These are phyloP conservation scores for Neolamprologus devosi DNA, from an alignment of 2,113 vertebrate genomes.

Conservation along the genomic window DNA sequence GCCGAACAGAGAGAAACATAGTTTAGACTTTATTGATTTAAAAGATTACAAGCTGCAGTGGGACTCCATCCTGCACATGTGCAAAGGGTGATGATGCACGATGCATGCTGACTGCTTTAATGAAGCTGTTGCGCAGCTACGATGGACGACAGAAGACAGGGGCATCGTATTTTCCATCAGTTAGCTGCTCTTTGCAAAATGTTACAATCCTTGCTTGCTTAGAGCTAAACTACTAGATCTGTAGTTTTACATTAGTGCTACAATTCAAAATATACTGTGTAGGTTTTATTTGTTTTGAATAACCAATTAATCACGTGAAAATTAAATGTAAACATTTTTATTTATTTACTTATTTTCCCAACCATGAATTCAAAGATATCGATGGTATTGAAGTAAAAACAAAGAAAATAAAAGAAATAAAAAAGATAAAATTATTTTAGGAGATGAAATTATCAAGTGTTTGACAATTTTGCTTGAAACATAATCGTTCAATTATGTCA, in stretches of 20 bases:
- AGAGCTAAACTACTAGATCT: neutral
- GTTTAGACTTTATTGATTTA: conserved; percentile 40
- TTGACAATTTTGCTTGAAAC: neutral
- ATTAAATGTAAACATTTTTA: neutral
- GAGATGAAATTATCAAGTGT: neutral
- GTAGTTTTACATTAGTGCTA: neutral
- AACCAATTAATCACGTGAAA: neutral
- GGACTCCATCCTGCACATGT: neutral
- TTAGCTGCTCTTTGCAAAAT: neutral
- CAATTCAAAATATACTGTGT: neutral
- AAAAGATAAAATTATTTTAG: neutral
- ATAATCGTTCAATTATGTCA: neutral
- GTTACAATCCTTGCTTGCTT: neutral
- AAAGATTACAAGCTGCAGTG: conserved; percentile 36
- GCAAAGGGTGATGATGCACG: neutral
- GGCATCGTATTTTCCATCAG: neutral
- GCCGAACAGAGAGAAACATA: conserved; percentile 38
- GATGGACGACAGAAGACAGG: neutral
- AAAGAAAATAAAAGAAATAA: fast-evolving
- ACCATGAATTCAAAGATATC: neutral
- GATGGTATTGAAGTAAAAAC: neutral
- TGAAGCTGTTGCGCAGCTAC: neutral
- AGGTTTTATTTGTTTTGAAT: neutral
- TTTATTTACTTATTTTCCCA: neutral
- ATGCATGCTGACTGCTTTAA: neutral